A percentile compares a stretch with the other conserved stretches of the same genome.
Evolutionary conservation across 2,797 vertebrate species (phyloP).

Genomic region (Melopsittacus undulatus): DNA sequence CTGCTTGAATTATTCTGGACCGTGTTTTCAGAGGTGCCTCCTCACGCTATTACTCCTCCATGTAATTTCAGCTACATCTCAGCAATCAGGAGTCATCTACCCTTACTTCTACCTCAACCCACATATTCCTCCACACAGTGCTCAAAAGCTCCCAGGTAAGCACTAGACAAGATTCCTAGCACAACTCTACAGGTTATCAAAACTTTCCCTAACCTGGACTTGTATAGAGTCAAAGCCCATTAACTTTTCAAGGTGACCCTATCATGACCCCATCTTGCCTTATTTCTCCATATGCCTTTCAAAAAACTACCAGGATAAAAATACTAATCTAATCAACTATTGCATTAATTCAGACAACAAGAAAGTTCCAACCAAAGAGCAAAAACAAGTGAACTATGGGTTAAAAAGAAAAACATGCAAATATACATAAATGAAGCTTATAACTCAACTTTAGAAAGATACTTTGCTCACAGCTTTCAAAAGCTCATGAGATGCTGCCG

Average conservation of each 20-base stretch:
- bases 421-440: neutral
- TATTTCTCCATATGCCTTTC: neutral
- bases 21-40: neutral
- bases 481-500: accelerated
- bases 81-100: neutral
- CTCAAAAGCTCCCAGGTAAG: neutral
- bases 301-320: neutral
- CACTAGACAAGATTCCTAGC: neutral
- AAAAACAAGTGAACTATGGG: neutral
- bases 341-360: neutral
- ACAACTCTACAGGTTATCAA: neutral
- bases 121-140: accelerated
- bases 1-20: neutral
- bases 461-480: neutral
- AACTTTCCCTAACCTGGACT: neutral
- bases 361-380: neutral
- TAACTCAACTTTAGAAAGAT: neutral
- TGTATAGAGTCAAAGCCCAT: neutral
- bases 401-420: neutral
- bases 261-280: neutral
- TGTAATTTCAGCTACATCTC: neutral
- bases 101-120: neutral
- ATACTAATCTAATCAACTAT: neutral
- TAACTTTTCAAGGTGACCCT: neutral
- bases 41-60: neutral